A percentile compares a stretch with the other conserved stretches of the same genome.
These are phyloP conservation scores for Lasioglossum lativentre DNA, from an alignment of 2,888 invertebrate species.

Conservation along the genomic window DNA sequence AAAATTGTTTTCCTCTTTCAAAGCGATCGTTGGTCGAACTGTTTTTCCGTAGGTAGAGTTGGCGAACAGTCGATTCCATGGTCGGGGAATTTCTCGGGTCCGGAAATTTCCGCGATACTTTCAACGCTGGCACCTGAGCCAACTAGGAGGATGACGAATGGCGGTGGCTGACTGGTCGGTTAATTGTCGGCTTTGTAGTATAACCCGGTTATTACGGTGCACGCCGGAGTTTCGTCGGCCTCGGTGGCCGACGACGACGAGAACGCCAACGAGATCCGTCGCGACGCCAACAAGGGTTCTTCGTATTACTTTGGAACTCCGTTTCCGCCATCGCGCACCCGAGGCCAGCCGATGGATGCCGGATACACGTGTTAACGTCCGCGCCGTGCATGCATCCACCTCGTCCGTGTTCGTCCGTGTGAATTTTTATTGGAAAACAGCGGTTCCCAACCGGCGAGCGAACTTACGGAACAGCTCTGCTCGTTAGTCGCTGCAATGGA, in stretches of 20 bases:
- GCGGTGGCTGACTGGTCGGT: constrained; percentile 36
- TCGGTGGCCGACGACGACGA: neutral
- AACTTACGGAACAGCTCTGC: neutral
- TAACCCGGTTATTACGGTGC: constrained; percentile 44
- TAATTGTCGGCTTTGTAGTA: constrained; percentile 53
- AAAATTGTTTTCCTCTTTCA: neutral
- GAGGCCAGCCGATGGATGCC: neutral
- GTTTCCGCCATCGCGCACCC: neutral
- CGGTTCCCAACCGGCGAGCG: neutral
- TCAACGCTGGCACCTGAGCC: constrained; percentile 5
- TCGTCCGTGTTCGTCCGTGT: neutral
- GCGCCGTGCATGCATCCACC: no score
- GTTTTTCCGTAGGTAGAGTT: neutral
- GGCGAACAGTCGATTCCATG: neutral
- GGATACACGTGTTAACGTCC: neutral
- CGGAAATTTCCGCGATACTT: constrained; percentile 34
- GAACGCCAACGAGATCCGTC: neutral
- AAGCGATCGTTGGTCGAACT: neutral
- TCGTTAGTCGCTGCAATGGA: neutral
- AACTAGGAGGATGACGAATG: constrained; percentile 43
- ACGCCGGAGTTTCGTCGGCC: constrained; percentile 12
- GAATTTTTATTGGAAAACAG: neutral
- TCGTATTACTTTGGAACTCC: constrained; percentile 14
- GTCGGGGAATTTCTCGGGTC: constrained; percentile 24
- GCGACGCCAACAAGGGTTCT: constrained; percentile 1